Evolutionary conservation across 2,797 vertebrate species (phyloP).

Genomic region (Macroramphosus scolopax): DNA sequence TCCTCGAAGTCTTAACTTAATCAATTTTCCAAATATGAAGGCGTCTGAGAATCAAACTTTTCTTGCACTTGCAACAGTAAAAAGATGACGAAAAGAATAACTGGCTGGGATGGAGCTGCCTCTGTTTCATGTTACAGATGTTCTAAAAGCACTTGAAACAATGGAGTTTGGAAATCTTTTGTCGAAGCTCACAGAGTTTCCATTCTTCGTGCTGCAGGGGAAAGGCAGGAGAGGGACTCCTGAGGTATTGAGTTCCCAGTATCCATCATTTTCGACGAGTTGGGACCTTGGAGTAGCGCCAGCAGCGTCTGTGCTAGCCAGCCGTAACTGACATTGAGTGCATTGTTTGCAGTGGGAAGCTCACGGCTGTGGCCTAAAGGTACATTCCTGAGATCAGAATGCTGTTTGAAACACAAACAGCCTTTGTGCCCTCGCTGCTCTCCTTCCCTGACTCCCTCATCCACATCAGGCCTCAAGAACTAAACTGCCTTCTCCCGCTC

Average conservation of each 20-base stretch:
- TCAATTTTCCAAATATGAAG: too few species aligned
- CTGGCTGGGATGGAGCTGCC: too few species aligned
- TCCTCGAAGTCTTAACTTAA: too few species aligned
- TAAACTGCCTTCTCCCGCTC: conserved; percentile 73
- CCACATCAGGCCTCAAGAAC: conserved; percentile 72
- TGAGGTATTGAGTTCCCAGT: conserved; percentile 84
- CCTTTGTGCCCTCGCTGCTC: conserved; percentile 82
- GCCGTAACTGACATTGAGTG: conserved; percentile 88
- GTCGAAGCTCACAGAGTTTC: conserved; percentile 57
- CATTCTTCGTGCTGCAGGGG: conserved; percentile 71
- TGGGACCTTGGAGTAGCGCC: conserved; percentile 77
- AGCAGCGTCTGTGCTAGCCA: conserved; percentile 79
- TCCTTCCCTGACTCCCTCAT: conserved; percentile 69
- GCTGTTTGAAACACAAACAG: conserved; percentile 85
- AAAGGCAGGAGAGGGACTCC: conserved; percentile 77
- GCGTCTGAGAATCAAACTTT: too few species aligned
- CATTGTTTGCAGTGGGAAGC: conserved; percentile 82
- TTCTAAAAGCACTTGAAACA: conserved; percentile 40
- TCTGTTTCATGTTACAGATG: conserved; percentile 38
- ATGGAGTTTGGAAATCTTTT: conserved; percentile 61
- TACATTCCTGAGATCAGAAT: conserved; percentile 86
- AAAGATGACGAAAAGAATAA: too few species aligned
- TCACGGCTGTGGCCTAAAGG: conserved; percentile 83
- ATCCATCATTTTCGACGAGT: conserved; percentile 88
- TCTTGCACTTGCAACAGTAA: too few species aligned